These are phyloP conservation scores for Teleogryllus oceanicus DNA, from an alignment of 2,888 invertebrate species.

Conservation along the genomic window DNA sequence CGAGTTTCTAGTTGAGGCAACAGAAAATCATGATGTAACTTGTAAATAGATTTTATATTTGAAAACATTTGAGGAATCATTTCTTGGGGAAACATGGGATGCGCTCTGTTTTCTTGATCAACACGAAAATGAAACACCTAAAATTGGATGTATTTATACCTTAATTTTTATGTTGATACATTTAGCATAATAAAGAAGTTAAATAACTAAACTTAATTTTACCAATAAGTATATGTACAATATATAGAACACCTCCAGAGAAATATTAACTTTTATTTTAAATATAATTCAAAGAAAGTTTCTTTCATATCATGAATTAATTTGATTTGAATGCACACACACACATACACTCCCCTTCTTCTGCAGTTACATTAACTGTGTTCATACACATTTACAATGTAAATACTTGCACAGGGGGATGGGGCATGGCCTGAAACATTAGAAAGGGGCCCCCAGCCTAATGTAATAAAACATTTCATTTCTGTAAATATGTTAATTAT, in stretches of 20 bases:
- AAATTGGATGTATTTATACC: conserved; percentile 27
- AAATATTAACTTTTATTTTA: background rate
- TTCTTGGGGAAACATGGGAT: conserved; percentile 56
- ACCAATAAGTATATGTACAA: background rate
- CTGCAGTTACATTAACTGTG: too few species aligned
- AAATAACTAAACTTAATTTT: background rate
- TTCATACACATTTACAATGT: too few species aligned
- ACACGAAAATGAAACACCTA: conserved; percentile 58
- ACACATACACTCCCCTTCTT: too few species aligned
- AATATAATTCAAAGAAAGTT: too few species aligned
- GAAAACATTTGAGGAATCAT: conserved; percentile 60
- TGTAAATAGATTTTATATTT: conserved; percentile 60
- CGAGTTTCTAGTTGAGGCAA: conserved; percentile 59
- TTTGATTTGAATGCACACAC: too few species aligned
- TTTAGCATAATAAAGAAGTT: too few species aligned
- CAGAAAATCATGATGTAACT: conserved; percentile 61
- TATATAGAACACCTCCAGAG: background rate
- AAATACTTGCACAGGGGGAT: too few species aligned
- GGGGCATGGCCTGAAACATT: too few species aligned
- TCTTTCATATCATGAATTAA: too few species aligned
- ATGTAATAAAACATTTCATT: too few species aligned
- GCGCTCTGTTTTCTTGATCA: conserved; percentile 56
- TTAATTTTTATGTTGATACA: background rate
- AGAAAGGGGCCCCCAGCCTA: too few species aligned
- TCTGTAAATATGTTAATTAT: too few species aligned